Evolutionary conservation across 1,140 invertebrate species (phyloP), one percentile per base, ranked within the genome.

Genomic region (Trichogramma pretiosum): DNA sequence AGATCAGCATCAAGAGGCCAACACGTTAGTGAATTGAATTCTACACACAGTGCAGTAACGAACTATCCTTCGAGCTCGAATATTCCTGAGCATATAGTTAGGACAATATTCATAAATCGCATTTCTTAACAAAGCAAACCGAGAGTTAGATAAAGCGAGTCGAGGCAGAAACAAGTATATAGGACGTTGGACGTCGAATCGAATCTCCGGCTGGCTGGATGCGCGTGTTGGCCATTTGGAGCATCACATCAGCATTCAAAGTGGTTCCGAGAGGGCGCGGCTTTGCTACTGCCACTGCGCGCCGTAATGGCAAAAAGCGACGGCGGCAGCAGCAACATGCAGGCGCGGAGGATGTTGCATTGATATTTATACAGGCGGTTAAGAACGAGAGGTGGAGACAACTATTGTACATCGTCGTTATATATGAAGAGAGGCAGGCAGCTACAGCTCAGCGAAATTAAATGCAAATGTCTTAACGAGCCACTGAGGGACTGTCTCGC

Each of bases 381-480:
- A 48, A n/a, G 48, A n/a, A n/a, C 49, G 47, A 53, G 45, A 51
- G 53, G 50, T 37, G 46, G 22, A 34, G 51, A 54, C 48, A 47
- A 5, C 9, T 34, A 5, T 37, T 18, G 36, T 47, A n/a, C n/a
- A n/a, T n/a, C n/a, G n/a, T 19, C 34, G 49, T 11, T 32, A 46
- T 47, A 54, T 37, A n/a, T 21, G 41, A 46, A 44, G 30, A 38
- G 48, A 50, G 48, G 18, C 49, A 42, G 45, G 48, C 44, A 48
- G 44, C n/a, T 16, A 21, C 8, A 34, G 19, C 21, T 39, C 5
- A 5, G 43, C 53, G 57, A 61, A 66, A 72, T 72, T 67, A 72
- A 72, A 72, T 72, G 68, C 69, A 70, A 72, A 72, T 72, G 64
- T 63, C 60, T 70, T 72, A 70, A 72, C 67, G 70, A 72, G 66